Base-by-base conservation (phyloP, 2,113 vertebrate species). In the Procavia capensis region DNA sequence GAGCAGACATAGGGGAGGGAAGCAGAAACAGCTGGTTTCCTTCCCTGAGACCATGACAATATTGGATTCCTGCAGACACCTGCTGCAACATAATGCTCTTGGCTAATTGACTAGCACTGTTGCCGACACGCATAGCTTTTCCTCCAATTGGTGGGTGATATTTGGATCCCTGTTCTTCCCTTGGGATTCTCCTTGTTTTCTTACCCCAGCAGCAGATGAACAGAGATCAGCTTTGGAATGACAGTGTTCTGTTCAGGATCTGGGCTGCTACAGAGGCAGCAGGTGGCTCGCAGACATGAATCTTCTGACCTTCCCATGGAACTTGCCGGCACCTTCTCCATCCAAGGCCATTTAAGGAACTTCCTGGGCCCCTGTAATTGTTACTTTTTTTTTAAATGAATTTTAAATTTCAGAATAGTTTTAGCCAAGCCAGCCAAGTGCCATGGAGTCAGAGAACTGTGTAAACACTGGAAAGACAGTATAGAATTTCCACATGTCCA, bases 21-120 rank as follows among this genome's bases (percentile, higher is more conserved):
- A 72, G 43, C 59, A 64, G 70, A 74, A 93, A 93, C 95, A 96
- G 93, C 82, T 95, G 88, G 39, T 79, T 20, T 36, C 91, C 76
- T 66, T 85, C 70, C 45, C 61, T 47, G 74, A 94, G 82, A 50
- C n/a, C 5, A 5, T 57, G 74, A 90, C 61, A 63, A 29, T 66
- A 59, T 94, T 87, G 68, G 85, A 90, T 81, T 66, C 64, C 54
- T 47, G 80, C 83, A 64, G 94, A 78, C 90, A 90, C 90, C 90
- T 92, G 85, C 63, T 66, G 57, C 80, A 82, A 6, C 66, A 59
- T n/a, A 45, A 39, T 64, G 31, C 39, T 85, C 68, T 92, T 66
- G 80, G 70, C 94, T 91, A 88, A 91, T 29, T 50, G 90, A 43
- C 90, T 92, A 79, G 70, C 36, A 29, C 72, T 90, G 72, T 43